phyloP scores from a whole-genome alignment of 2,888 invertebrate species.

The Cordilura impudica region DNA sequence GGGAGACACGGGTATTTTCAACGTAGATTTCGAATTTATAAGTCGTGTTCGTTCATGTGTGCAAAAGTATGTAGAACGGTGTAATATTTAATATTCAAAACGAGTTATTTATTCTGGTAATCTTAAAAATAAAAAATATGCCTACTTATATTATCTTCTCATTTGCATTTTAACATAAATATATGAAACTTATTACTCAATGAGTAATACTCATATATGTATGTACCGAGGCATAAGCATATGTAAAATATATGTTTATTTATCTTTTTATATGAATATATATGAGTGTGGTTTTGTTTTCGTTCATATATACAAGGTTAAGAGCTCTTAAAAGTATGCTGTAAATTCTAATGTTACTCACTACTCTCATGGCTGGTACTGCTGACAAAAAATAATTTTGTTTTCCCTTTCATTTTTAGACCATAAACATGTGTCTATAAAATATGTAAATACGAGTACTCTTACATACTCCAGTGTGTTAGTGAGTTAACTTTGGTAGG shows the following conservation, averaged over 20 bases:
- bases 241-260: not conserved
- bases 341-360: slow-evolving; percentile 46
- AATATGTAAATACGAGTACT: slow-evolving; percentile 3
- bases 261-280: no score
- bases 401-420: not conserved
- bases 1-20: no score
- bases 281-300: not conserved
- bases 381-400: slow-evolving; percentile 6
- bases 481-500: not conserved
- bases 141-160: not conserved
- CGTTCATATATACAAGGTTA: slow-evolving; percentile 38
- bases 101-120: not conserved
- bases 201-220: slow-evolving; percentile 7
- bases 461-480: no score
- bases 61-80: no score
- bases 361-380: not conserved
- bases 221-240: not conserved
- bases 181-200: not conserved
- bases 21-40: no score
- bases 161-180: not conserved
- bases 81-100: slow-evolving; percentile 3
- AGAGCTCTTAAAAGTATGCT: slow-evolving; percentile 41
- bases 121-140: slow-evolving; percentile 1
- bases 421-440: slow-evolving; percentile 12
- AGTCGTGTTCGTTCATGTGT: no score